Percentiles rank a stretch among this genome's conserved stretches.
Conservation (phyloP, 2,888 invertebrate species). For the Brenthis ino region DNA sequence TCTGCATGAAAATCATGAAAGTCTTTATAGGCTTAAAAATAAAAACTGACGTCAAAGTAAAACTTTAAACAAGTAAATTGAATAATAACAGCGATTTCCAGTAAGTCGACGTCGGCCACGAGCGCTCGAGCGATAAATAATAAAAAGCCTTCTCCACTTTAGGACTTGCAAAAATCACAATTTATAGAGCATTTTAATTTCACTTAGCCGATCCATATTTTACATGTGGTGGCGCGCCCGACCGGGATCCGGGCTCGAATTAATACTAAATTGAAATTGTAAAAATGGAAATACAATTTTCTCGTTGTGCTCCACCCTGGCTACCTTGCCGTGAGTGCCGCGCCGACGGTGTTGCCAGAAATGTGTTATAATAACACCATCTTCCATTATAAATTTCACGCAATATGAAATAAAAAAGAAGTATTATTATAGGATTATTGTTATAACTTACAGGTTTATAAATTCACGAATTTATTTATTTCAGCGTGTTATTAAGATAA, state of each 20-base stretch:
- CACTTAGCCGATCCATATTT: slow-evolving; percentile 83
- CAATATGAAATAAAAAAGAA: slow-evolving; percentile 32
- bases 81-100: slow-evolving; percentile 78
- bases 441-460: slow-evolving; percentile 25
- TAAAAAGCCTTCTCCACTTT: slow-evolving; percentile 82
- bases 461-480: slow-evolving; percentile 13
- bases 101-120: slow-evolving; percentile 73
- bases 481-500: slow-evolving; percentile 3
- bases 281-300: slow-evolving; percentile 83
- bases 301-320: slow-evolving; percentile 68
- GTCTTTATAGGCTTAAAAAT: slow-evolving; percentile 39
- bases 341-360: slow-evolving; percentile 62
- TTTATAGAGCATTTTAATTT: slow-evolving; percentile 83
- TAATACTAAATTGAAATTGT: slow-evolving; percentile 83
- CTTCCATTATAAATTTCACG: slow-evolving; percentile 57
- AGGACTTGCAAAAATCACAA: slow-evolving; percentile 83
- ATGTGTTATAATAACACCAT: slow-evolving; percentile 69
- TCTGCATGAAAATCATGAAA: slow-evolving; percentile 27
- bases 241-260: slow-evolving; percentile 77
- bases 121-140: slow-evolving; percentile 76
- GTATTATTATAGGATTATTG: slow-evolving; percentile 26
- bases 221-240: slow-evolving; percentile 80
- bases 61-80: slow-evolving; percentile 77
- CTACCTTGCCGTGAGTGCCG: slow-evolving; percentile 52
- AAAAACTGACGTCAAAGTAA: slow-evolving; percentile 51